Evolutionary conservation across 2,797 vertebrate species (phyloP).

Genomic region (Mormyrus hasselquistii): DNA sequence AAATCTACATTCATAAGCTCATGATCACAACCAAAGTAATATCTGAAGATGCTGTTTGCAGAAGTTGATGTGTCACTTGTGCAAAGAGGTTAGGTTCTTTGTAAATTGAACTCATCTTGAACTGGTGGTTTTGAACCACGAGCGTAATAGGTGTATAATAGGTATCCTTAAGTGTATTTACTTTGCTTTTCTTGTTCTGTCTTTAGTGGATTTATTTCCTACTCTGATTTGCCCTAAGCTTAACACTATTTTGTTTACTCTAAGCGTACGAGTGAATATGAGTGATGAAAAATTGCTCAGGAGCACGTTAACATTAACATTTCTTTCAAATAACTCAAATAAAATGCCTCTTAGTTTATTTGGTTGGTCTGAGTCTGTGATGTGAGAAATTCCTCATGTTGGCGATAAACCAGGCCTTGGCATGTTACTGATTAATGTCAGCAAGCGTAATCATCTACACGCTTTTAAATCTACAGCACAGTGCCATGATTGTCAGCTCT

Average conservation of each 20-base stretch:
- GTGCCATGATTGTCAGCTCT: background rate
- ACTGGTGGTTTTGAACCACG: background rate
- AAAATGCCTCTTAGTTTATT: background rate
- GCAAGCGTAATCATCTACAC: conserved; percentile 41
- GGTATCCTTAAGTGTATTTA: background rate
- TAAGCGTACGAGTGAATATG: background rate
- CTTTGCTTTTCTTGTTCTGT: background rate
- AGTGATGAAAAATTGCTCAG: background rate
- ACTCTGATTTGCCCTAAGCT: background rate
- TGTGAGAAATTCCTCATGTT: conserved; percentile 59
- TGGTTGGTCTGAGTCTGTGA: conserved; percentile 32
- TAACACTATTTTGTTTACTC: background rate
- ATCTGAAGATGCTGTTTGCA: background rate
- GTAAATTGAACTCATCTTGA: background rate
- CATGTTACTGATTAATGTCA: conserved; percentile 45
- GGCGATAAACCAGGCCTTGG: conserved; percentile 47
- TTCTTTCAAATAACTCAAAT: background rate
- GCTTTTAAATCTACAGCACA: conserved; percentile 33
- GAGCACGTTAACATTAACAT: background rate
- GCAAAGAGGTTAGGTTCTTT: background rate
- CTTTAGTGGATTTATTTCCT: background rate
- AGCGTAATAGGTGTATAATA: background rate
- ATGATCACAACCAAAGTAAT: background rate
- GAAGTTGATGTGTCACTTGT: background rate
- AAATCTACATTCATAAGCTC: background rate